A percentile compares a stretch with the other conserved stretches of the same genome.
These are phyloP conservation scores for Onychorhynchus coronatus DNA, from an alignment of 2,113 vertebrate species.

Conservation along the genomic window DNA sequence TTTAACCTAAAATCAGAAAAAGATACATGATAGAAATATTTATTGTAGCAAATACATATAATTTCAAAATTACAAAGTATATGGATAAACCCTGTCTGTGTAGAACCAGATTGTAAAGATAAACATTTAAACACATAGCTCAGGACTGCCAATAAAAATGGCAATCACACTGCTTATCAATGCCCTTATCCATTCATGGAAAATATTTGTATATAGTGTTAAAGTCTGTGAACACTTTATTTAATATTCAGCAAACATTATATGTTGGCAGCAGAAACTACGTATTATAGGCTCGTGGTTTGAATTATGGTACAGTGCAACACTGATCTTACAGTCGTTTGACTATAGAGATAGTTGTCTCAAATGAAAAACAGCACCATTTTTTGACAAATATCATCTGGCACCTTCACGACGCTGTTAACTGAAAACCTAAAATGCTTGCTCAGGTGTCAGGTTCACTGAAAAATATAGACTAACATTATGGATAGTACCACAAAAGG, in stretches of 20 bases:
- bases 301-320: slow-evolving; percentile 7
- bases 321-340: not conserved
- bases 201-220: not conserved
- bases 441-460: not conserved
- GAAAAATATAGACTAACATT: not conserved
- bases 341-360: not conserved
- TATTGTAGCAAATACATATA: not conserved
- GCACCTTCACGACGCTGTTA: slow-evolving; percentile 44
- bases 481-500: not conserved
- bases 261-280: slow-evolving; percentile 6
- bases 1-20: not conserved
- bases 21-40: not conserved
- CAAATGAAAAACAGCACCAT: slow-evolving; percentile 57
- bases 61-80: not conserved
- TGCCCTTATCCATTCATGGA: not conserved
- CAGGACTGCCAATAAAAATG: not conserved
- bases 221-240: slow-evolving; percentile 44
- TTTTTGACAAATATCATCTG: slow-evolving; percentile 49
- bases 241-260: slow-evolving; percentile 44
- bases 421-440: slow-evolving; percentile 50
- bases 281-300: slow-evolving; percentile 36
- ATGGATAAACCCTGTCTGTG: not conserved
- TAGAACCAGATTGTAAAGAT: slow-evolving; percentile 25
- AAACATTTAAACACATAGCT: not conserved
- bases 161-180: not conserved